Percentiles rank a stretch among this genome's conserved stretches.
Evolutionary conservation across 2,888 invertebrate genomes (phyloP).

Genomic region (Drosophila cognata): DNA sequence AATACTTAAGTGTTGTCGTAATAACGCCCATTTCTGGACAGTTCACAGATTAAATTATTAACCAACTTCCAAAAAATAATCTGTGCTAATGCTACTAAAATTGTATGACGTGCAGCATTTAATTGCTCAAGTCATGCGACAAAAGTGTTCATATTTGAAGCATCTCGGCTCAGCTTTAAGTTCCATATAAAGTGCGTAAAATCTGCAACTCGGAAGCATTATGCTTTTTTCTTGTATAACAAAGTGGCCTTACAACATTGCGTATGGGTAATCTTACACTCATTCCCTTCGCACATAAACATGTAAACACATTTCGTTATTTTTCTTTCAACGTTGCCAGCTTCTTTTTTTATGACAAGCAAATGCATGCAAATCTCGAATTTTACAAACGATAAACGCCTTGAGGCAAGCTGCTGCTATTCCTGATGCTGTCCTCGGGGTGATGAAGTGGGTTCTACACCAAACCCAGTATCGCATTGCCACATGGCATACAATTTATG

Average conservation of each 20-base stretch:
- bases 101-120: slow-evolving; percentile 49
- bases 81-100: slow-evolving; percentile 28
- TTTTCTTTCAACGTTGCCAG: slow-evolving; percentile 38
- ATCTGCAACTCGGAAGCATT: background rate
- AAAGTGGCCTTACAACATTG: slow-evolving; percentile 67
- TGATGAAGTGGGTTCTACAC: slow-evolving; percentile 3
- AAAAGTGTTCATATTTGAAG: background rate
- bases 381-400: slow-evolving; percentile 79
- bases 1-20: slow-evolving; percentile 45
- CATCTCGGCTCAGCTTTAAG: slow-evolving; percentile 22
- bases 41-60: slow-evolving; percentile 56
- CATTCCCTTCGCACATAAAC: slow-evolving; percentile 63
- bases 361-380: slow-evolving; percentile 79
- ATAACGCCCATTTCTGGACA: slow-evolving; percentile 53
- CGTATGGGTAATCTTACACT: slow-evolving; percentile 73
- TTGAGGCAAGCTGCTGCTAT: slow-evolving; percentile 68
- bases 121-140: slow-evolving; percentile 57
- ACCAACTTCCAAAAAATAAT: slow-evolving; percentile 25
- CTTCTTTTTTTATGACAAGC: slow-evolving; percentile 68
- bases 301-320: slow-evolving; percentile 71
- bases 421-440: slow-evolving; percentile 17
- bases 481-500: slow-evolving; percentile 65
- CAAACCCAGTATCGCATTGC: slow-evolving; percentile 11
- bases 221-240: slow-evolving; percentile 37
- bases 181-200: slow-evolving; percentile 15